A percentile compares a stretch with the other conserved stretches of the same genome.
Conservation (phyloP, 2,888 invertebrate species). For the Poecilus cupreus region DNA sequence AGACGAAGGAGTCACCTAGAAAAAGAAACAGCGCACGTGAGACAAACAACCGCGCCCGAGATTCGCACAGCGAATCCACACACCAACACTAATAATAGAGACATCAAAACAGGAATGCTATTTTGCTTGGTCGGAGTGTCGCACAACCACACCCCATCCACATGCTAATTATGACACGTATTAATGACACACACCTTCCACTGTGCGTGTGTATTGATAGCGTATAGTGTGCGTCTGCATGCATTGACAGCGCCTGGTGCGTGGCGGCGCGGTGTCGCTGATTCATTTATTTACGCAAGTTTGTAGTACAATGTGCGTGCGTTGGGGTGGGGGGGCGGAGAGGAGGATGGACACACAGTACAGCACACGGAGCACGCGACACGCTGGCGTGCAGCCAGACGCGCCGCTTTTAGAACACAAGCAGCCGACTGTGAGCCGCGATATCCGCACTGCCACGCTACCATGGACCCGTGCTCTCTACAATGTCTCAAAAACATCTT, state of each 20-base stretch:
- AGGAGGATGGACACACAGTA: background rate
- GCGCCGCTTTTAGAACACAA: slow-evolving; percentile 69
- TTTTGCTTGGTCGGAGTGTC: slow-evolving; percentile 45
- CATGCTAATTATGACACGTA: background rate
- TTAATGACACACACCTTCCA: background rate
- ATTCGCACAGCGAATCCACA: background rate
- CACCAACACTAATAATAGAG: slow-evolving; percentile 40
- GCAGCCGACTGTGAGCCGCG: slow-evolving; percentile 66
- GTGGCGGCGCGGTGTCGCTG: background rate
- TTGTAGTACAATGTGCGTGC: slow-evolving; percentile 50
- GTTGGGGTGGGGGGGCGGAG: background rate
- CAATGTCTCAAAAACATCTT: slow-evolving; percentile 29
- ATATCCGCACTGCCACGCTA: slow-evolving; percentile 29
- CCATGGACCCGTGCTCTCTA: background rate
- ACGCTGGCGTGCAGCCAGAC: slow-evolving; percentile 68
- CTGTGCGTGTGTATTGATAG: background rate
- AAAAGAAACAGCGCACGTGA: slow-evolving; percentile 8
- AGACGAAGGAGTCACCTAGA: slow-evolving; percentile 28
- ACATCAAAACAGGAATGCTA: slow-evolving; percentile 52
- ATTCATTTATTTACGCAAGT: slow-evolving; percentile 54
- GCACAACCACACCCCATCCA: background rate
- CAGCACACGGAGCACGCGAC: slow-evolving; percentile 61
- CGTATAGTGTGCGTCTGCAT: no score
- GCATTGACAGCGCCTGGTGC: background rate
- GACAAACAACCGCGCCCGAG: background rate